Evolutionary conservation across 2,888 invertebrate species (phyloP).

Genomic region (Eulithis testata): DNA sequence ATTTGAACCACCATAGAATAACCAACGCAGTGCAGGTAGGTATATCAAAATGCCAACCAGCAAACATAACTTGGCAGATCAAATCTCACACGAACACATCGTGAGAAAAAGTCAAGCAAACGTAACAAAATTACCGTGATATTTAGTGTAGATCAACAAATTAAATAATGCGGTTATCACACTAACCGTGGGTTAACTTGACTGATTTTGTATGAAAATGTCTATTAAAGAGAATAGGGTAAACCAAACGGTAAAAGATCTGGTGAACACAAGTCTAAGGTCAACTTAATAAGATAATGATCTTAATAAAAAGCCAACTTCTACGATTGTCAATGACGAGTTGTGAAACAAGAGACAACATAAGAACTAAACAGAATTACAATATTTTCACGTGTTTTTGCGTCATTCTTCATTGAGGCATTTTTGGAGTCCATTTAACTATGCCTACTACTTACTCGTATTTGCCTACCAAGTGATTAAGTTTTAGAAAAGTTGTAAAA

Average conservation of each 20-base stretch:
- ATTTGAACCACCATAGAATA: no score
- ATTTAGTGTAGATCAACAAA: slow-evolving; percentile 45
- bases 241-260: not conserved
- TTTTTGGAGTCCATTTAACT: slow-evolving; percentile 13
- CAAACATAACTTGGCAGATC: slow-evolving; percentile 47
- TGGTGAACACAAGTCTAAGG: slow-evolving; percentile 15
- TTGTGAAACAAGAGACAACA: slow-evolving; percentile 62
- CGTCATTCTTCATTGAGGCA: slow-evolving; percentile 41
- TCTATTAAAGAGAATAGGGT: not conserved
- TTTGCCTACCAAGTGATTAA: no score
- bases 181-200: not conserved
- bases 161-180: not conserved
- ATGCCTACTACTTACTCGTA: no score
- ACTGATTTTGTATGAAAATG: not conserved
- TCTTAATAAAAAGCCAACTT: slow-evolving; percentile 59
- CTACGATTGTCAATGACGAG: slow-evolving; percentile 64
- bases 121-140: slow-evolving; percentile 60
- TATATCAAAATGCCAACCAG: slow-evolving; percentile 41
- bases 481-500: no score
- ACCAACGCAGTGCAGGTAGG: no score
- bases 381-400: slow-evolving; percentile 59
- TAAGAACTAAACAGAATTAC: slow-evolving; percentile 53
- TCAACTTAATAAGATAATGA: slow-evolving; percentile 56
- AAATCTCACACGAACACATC: slow-evolving; percentile 50
- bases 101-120: slow-evolving; percentile 59